These are phyloP conservation scores for Trichomycterus rosablanca DNA, from an alignment of 2,113 vertebrate species.

Conservation along the genomic window DNA sequence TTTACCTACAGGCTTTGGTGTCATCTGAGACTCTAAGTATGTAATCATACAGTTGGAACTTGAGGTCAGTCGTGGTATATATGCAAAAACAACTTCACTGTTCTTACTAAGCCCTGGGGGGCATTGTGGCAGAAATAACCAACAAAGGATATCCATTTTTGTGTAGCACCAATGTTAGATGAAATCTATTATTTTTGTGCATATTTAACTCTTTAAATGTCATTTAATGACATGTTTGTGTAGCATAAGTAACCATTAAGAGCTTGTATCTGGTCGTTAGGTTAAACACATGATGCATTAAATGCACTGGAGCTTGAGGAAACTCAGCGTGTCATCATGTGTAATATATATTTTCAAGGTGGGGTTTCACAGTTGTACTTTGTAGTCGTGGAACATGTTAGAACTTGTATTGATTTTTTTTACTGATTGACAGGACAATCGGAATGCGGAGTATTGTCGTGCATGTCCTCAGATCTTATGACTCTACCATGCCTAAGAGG, in stretches of 20 bases:
- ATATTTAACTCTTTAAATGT: too few species aligned
- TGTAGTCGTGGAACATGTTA: too few species aligned
- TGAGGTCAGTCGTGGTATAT: constrained; percentile 3
- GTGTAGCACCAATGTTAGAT: too few species aligned
- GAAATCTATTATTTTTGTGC: too few species aligned
- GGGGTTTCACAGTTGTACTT: too few species aligned
- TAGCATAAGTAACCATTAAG: neutral
- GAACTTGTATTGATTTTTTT: too few species aligned
- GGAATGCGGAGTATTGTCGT: neutral
- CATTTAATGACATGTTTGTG: constrained; percentile 6
- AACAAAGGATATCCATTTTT: too few species aligned
- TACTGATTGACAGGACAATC: constrained; percentile 1
- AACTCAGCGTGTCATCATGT: too few species aligned
- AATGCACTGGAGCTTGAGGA: neutral
- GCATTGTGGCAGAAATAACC: neutral
- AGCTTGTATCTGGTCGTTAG: neutral
- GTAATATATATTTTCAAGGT: too few species aligned
- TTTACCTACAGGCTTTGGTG: neutral
- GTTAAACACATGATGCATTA: neutral
- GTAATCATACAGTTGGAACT: neutral
- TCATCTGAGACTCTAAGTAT: constrained; percentile 5
- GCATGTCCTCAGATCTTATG: neutral
- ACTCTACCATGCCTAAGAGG: too few species aligned
- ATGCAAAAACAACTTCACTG: neutral
- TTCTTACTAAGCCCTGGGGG: neutral